Percentiles rank a stretch among this genome's conserved stretches.
These are phyloP conservation scores for Cotesia chilonis DNA, from an alignment of 1,140 invertebrate genomes.

Conservation along the genomic window DNA sequence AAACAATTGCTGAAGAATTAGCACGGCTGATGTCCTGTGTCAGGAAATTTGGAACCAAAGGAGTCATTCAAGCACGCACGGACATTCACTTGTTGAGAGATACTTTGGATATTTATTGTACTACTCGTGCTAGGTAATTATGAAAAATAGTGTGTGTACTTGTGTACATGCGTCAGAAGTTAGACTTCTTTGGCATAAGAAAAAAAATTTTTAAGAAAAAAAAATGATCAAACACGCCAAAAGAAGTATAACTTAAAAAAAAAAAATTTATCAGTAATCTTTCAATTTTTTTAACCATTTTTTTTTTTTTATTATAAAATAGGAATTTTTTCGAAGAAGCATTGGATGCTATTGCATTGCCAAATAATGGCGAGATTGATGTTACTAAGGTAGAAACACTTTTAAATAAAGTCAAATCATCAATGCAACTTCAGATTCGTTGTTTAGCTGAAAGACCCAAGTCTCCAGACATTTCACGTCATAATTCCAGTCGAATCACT, in stretches of 20 bases:
- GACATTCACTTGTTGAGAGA: constrained; percentile 71
- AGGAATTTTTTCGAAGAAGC: constrained; percentile 72
- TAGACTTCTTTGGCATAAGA: too few relatives aligned
- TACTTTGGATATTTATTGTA: constrained; percentile 66
- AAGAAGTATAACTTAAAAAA: too few relatives aligned
- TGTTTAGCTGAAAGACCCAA: constrained; percentile 51
- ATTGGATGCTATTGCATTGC: constrained; percentile 68
- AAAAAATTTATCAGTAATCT: not conserved
- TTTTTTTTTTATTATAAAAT: constrained; percentile 29
- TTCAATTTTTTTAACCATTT: constrained; percentile 24
- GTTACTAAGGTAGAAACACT: constrained; percentile 53
- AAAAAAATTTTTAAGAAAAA: too few relatives aligned
- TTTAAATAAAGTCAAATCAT: constrained; percentile 55
- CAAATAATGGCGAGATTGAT: constrained; percentile 62
- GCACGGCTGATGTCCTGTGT: constrained; percentile 85
- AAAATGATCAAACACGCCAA: too few relatives aligned
- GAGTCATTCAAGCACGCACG: constrained; percentile 74
- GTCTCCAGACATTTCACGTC: constrained; percentile 29
- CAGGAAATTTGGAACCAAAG: constrained; percentile 72
- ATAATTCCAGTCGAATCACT: constrained; percentile 48
- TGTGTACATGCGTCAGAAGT: too few relatives aligned
- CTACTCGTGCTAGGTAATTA: constrained; percentile 67
- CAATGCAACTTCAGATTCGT: constrained; percentile 60
- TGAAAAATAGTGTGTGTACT: not conserved
- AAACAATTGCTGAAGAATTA: constrained; percentile 91